Percentiles rank a stretch among this genome's conserved stretches.
These are phyloP conservation scores for Tonatia bakeri DNA, from an alignment of 2,113 vertebrate genomes.

Conservation along the genomic window DNA sequence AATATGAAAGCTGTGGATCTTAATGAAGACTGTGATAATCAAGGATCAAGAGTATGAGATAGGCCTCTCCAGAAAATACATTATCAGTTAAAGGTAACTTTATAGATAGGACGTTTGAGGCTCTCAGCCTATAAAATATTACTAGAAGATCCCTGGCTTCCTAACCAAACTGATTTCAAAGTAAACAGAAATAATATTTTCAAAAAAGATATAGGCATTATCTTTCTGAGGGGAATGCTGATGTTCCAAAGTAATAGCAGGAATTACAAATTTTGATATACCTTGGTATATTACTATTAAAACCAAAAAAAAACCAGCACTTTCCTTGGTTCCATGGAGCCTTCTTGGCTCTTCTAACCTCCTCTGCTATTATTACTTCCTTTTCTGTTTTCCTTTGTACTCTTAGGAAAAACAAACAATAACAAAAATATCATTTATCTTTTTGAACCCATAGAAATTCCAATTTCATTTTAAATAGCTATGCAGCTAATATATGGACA, in stretches of 20 bases:
- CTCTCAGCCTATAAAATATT: not conserved
- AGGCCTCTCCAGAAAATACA: not conserved
- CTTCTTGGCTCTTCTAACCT: not conserved
- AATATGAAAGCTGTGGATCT: not conserved
- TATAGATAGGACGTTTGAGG: not conserved
- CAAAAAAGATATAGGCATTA: not conserved
- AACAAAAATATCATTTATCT: not conserved
- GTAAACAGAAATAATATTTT: not conserved
- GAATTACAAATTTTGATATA: not conserved
- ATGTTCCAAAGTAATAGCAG: not conserved
- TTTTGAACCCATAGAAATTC: not conserved
- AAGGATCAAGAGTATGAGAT: not conserved
- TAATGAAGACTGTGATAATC: not conserved
- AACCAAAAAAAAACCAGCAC: not conserved
- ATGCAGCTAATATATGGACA: not conserved
- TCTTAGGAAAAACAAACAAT: slow-evolving; percentile 1
- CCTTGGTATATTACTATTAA: not conserved
- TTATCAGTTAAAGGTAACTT: not conserved
- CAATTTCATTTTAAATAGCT: not conserved
- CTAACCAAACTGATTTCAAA: slow-evolving; percentile 6
- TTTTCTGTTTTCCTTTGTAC: not conserved
- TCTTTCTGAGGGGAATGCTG: not conserved
- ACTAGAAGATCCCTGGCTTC: not conserved
- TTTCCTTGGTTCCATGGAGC: not conserved
- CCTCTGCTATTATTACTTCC: not conserved